Percentiles rank a stretch among this genome's conserved stretches.
phyloP scores from a whole-genome alignment of 2,888 invertebrate genomes.

The Camponotus fellah region DNA sequence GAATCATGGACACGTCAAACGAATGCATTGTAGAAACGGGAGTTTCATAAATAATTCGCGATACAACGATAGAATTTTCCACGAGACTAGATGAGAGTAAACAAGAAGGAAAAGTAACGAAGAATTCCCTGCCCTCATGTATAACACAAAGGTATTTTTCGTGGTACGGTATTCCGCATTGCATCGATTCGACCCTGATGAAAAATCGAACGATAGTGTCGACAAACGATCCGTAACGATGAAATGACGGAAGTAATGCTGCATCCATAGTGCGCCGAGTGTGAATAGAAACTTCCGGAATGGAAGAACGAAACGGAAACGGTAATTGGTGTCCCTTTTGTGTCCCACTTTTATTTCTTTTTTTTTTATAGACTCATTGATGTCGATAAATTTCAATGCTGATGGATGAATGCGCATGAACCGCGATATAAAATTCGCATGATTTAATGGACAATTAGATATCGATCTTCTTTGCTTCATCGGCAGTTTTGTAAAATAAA shows the following conservation, averaged over 20 bases:
- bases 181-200: background rate
- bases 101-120: background rate
- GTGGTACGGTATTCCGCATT: background rate
- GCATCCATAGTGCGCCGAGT: conserved; percentile 75
- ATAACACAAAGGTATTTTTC: conserved; percentile 4
- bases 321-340: conserved; percentile 75
- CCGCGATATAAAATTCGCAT: conserved; percentile 6
- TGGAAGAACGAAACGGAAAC: conserved; percentile 73
- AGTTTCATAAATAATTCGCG: conserved; percentile 34
- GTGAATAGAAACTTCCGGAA: conserved; percentile 78
- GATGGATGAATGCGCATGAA: background rate
- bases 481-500: background rate
- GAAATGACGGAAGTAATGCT: conserved; percentile 73
- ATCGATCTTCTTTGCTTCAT: background rate
- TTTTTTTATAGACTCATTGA: conserved; percentile 10
- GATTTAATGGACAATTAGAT: background rate
- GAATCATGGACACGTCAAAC: background rate
- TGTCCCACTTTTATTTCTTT: conserved; percentile 29
- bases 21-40: conserved; percentile 42
- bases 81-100: background rate
- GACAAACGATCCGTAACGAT: conserved; percentile 63
- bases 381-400: conserved; percentile 61
- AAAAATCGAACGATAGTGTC: conserved; percentile 22
- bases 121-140: background rate
- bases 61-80: conserved; percentile 1